Conservation (phyloP, 2,113 vertebrate genomes). For the Triplophysa siluroides region DNA sequence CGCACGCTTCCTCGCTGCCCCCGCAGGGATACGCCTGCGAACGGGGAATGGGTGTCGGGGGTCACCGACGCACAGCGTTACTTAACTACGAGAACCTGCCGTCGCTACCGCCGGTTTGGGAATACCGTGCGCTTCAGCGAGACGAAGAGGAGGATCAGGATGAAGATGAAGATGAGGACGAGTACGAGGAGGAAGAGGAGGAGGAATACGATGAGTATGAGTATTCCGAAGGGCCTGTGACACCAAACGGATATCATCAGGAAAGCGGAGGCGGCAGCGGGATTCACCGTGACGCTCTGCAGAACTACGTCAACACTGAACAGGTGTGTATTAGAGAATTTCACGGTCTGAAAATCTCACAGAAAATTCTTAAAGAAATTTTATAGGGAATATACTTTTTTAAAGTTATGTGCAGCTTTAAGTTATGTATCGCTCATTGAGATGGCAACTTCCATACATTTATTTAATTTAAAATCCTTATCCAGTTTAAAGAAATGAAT, state of each 20-base stretch:
- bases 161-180: conserved; percentile 69
- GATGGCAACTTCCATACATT: too few relatives aligned
- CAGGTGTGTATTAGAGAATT: conserved; percentile 51
- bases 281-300: conserved; percentile 81
- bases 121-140: conserved; percentile 81
- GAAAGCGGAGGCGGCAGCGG: conserved; percentile 76
- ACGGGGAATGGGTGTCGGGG: conserved; percentile 62
- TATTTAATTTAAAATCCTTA: too few relatives aligned
- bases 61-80: conserved; percentile 83
- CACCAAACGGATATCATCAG: conserved; percentile 85
- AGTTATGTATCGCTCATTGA: background rate
- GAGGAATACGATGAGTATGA: conserved; percentile 81
- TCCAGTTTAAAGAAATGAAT: too few relatives aligned
- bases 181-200: conserved; percentile 73
- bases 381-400: background rate
- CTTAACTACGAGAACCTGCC: conserved; percentile 98
- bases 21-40: conserved; percentile 73
- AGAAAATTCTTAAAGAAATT: too few relatives aligned
- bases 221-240: conserved; percentile 78
- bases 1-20: conserved; percentile 65
- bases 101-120: conserved; percentile 91
- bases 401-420: background rate
- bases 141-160: conserved; percentile 80
- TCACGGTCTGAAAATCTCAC: too few relatives aligned
- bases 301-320: conserved; percentile 83